Evolutionary conservation across 2,888 invertebrate species (phyloP), one percentile per base, ranked within the genome.

Genomic region (Hypomecis atomaria): DNA sequence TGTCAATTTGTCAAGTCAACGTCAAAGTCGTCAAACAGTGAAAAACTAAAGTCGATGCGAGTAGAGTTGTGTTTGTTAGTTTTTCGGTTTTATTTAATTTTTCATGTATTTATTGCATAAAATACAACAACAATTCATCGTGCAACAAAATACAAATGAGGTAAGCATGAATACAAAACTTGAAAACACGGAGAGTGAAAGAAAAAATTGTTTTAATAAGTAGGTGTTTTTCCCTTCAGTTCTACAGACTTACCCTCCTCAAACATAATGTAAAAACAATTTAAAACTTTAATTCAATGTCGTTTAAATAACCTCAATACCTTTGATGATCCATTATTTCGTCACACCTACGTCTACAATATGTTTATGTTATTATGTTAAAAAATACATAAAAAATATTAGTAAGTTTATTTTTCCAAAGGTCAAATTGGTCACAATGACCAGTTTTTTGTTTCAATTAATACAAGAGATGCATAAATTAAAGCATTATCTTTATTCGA

Each of bases 61-160:
- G 43, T 13, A 10, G 37, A 38, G 10, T 9, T 33, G 52, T 58
- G 47, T n/a, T 36, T 49, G n/a, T 5, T 34, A 8, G 6, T 45
- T 47, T 58, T 58, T 36, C 11, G n/a, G 36, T 34, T 54, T 60
- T 50, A 57, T 13, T 62, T 57, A 62, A 54, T 58, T 58, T 58
- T 52, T 34, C 0, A 40, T 44, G 58, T 59, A 43, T 55, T 54
- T 44, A 11, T 38, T 11, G 33, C 33, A 5, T 43, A 34, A 40
- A 64, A 42, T 49, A 49, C 36, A 9, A 13, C 45, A 44, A 6
- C 11, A 49, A 44, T 43, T 50, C 6, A 40, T 49, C 55, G 49
- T 43, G n/a, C 37, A 59, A 56, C 48, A 42, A 55, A 64, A 62
- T 61, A 76, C 78, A 73, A 75, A 78, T 76, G 78, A 78, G 78